Evolutionary conservation across 2,797 vertebrate genomes (phyloP).

Genomic region (Eulemur mongoz): DNA sequence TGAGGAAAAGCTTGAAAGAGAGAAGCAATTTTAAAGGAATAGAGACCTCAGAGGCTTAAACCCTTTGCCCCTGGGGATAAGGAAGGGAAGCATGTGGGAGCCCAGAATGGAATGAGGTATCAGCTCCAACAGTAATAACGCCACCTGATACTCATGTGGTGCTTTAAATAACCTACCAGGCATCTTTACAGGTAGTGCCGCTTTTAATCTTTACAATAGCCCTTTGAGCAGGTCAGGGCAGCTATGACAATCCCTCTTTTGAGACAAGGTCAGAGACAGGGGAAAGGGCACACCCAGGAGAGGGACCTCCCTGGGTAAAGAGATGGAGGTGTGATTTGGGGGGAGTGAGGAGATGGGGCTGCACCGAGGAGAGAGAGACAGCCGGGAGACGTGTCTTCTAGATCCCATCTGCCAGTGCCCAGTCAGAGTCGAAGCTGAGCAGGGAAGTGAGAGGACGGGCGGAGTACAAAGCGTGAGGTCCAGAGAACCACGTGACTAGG

Average conservation of each 20-base stretch:
- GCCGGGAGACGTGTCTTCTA: not conserved
- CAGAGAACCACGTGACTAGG: not conserved
- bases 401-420: not conserved
- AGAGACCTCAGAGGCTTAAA: not conserved
- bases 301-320: not conserved
- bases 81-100: not conserved
- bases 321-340: not conserved
- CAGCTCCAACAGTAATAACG: too few relatives aligned
- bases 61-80: not conserved
- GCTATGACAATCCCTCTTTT: not conserved
- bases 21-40: not conserved
- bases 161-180: not conserved
- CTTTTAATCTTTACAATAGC: not conserved
- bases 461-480: not conserved
- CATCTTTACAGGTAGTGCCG: not conserved
- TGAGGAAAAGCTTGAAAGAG: slow-evolving; percentile 1
- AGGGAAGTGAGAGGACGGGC: not conserved
- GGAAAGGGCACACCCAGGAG: not conserved
- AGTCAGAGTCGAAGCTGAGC: not conserved
- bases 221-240: not conserved
- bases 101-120: not conserved
- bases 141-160: not conserved
- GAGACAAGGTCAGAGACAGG: not conserved
- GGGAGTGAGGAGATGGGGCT: not conserved
- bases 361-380: not conserved